Evolutionary conservation across 2,888 invertebrate species (phyloP), one percentile per base, ranked within the genome.

Genomic region (Blastobasis lacticolella): DNA sequence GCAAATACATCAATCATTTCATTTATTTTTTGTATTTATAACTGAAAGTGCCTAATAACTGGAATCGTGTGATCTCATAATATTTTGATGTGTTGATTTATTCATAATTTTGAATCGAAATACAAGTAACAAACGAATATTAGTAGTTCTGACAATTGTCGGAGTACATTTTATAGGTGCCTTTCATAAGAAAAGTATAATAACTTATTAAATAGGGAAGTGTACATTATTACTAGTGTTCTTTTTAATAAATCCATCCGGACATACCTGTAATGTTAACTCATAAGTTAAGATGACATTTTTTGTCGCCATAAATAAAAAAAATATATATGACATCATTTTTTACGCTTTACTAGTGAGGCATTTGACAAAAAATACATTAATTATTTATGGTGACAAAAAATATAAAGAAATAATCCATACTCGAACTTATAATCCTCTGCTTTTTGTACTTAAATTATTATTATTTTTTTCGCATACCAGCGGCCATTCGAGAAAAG

Each of bases 91-190:
- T 23, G 23, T 23, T 23, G 23, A 23, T 23, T 23, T 23, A 23
- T 23, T 23, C 23, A 45, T 36, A 52, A 59, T 66, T 63, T 69
- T 58, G 66, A 65, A 74, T 81, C 71, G 75, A 74, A 76, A 72
- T 44, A 69, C 67, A 73, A 73, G 70, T n/a, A 77, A 75, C 68
- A 69, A 70, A 66, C 72, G 66, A 64, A 60, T 58, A 54, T 51
- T 55, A 53, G 71, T 84, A 85, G 82, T 67, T 75, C 75, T 23
- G 81, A 80, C 77, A 53, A 60, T 55, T 62, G 83, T 85, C 81
- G 76, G 76, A 64, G 75, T 78, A 82, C 78, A 75, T 81, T 83
- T 77, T 79, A 84, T 85, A 86, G 87, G 87, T 87, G 87, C 87
- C 87, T 87, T 88, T 86, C 76, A 78, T 81, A 75, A 81, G 76